phyloP scores from a whole-genome alignment of 2,888 invertebrate genomes.

The Ectropis crepuscularia region DNA sequence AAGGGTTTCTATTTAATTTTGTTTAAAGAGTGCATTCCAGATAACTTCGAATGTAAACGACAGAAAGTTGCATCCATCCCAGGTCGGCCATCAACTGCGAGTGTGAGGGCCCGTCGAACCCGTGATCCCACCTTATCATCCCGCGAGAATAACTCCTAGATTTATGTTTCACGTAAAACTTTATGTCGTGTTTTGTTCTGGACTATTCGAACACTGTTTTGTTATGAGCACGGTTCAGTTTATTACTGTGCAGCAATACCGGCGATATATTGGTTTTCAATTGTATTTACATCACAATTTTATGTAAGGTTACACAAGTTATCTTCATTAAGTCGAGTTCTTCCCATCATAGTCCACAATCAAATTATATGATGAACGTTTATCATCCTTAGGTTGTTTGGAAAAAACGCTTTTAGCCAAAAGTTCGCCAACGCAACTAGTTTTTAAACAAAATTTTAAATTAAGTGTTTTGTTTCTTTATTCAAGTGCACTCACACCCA shows the following conservation, averaged over 20 bases:
- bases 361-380: too few species aligned
- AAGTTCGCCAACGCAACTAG: too few species aligned
- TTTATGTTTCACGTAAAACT: constrained; percentile 81
- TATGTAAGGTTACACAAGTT: too few species aligned
- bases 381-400: too few species aligned
- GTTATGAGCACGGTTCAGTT: constrained; percentile 53
- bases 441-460: too few species aligned
- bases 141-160: constrained; percentile 81
- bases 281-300: constrained; percentile 7
- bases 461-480: too few species aligned
- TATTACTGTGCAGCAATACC: constrained; percentile 29
- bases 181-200: constrained; percentile 78
- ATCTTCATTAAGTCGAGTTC: too few species aligned
- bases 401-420: too few species aligned
- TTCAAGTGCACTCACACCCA: too few species aligned
- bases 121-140: constrained; percentile 74
- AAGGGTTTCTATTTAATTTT: too few species aligned
- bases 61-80: constrained; percentile 35
- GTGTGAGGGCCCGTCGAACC: constrained; percentile 39
- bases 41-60: constrained; percentile 32
- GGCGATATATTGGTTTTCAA: constrained; percentile 33
- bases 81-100: constrained; percentile 42
- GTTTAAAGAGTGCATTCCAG: not conserved
- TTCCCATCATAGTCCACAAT: too few species aligned
- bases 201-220: constrained; percentile 55